Conservation (phyloP, 1,140 invertebrate species). For the Pomacea maculata region DNA sequence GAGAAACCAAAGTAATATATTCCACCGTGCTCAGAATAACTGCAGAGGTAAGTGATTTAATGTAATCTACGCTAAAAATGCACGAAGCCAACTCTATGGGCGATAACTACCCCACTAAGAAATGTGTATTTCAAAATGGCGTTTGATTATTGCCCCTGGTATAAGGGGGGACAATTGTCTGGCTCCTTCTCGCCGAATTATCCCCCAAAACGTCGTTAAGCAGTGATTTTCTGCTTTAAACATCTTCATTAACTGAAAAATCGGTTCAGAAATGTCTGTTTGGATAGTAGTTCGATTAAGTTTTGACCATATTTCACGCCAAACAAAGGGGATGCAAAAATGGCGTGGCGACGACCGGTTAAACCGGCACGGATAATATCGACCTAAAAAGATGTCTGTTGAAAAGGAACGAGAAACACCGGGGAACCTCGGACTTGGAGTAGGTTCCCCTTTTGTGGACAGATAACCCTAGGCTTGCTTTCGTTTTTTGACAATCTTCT, state of each 20-base stretch:
- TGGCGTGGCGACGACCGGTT: conserved; percentile 21
- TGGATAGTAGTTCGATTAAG: too few relatives aligned
- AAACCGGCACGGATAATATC: conserved; percentile 24
- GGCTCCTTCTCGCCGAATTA: conserved; percentile 21
- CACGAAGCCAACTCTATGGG: conserved; percentile 18
- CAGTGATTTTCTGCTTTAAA: neutral
- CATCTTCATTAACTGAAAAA: too few relatives aligned
- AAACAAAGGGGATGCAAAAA: conserved; percentile 18
- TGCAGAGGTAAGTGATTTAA: too few relatives aligned
- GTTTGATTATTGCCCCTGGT: conserved; percentile 28
- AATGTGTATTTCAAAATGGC: conserved; percentile 32
- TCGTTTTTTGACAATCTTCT: conserved; percentile 12
- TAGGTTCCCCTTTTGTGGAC: conserved; percentile 26
- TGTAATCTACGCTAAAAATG: too few relatives aligned
- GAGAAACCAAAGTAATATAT: too few relatives aligned
- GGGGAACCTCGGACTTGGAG: conserved; percentile 1
- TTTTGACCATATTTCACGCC: neutral
- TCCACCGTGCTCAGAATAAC: too few relatives aligned
- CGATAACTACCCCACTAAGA: conserved; percentile 25
- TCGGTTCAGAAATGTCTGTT: too few relatives aligned
- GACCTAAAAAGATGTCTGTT: conserved; percentile 13
- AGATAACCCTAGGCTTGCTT: conserved; percentile 18
- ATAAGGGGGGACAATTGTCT: conserved; percentile 32
- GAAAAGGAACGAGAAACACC: conserved; percentile 16
- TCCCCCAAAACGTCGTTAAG: conserved; percentile 20